A percentile compares a stretch with the other conserved stretches of the same genome.
Conservation (phyloP, 2,888 invertebrate genomes). For the Galerucella calmariensis region DNA sequence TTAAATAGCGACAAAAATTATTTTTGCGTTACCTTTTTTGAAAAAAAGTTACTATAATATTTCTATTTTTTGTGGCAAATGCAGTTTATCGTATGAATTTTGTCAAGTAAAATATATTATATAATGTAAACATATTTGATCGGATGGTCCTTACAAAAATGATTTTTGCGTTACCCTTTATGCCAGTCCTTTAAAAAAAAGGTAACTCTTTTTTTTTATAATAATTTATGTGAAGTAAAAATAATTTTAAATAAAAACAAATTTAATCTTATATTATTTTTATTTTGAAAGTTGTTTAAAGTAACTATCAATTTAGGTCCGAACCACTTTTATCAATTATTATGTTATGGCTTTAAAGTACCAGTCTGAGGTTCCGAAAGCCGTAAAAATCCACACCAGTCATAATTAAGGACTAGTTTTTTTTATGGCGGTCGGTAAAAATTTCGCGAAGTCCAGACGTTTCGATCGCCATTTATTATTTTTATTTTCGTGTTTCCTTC, state of each 20-base stretch:
- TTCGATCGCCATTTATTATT: conserved; percentile 21
- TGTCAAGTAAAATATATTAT: no score
- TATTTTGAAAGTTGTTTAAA: background rate
- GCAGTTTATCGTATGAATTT: no score
- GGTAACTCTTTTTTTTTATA: no score
- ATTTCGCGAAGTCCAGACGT: conserved; percentile 38
- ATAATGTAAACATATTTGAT: no score
- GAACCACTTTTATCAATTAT: conserved; percentile 3
- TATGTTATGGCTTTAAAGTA: conserved; percentile 2
- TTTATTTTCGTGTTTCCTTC: conserved; percentile 23
- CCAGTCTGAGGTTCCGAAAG: conserved; percentile 17
- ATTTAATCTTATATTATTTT: no score
- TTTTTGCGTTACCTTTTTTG: background rate
- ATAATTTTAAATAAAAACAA: no score
- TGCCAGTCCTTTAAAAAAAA: no score
- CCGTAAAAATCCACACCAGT: conserved; percentile 51
- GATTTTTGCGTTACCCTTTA: no score
- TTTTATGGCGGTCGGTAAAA: conserved; percentile 40
- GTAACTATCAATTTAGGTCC: conserved; percentile 3
- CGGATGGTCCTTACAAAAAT: no score
- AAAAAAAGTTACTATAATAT: background rate
- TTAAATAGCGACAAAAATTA: background rate
- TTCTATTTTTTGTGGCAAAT: no score
- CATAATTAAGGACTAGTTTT: conserved; percentile 50
- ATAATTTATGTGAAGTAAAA: no score